A percentile compares a stretch with the other conserved stretches of the same genome.
These are phyloP conservation scores for Ictidomys tridecemlineatus DNA, from an alignment of 2,113 vertebrate species.

Conservation along the genomic window DNA sequence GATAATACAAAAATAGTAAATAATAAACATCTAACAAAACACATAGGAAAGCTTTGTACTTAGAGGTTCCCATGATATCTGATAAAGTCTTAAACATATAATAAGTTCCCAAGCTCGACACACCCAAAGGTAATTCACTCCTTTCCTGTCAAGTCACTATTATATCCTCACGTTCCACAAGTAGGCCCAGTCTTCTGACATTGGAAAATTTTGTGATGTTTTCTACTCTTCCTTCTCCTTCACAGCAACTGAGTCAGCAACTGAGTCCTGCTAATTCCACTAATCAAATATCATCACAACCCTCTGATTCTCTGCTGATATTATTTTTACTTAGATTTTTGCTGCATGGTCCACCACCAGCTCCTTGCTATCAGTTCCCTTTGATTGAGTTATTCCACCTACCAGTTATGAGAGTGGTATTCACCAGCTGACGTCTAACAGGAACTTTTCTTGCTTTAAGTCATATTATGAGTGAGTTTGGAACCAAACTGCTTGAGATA, in stretches of 20 bases:
- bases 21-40: neutral
- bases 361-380: conserved; percentile 45
- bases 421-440: neutral
- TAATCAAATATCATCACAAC: neutral
- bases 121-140: neutral
- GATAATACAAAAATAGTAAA: neutral
- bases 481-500: neutral
- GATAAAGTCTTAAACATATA: neutral
- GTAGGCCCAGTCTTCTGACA: neutral
- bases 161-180: neutral
- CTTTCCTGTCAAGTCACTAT: neutral
- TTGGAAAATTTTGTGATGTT: neutral
- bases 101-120: neutral
- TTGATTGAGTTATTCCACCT: neutral
- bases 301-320: neutral
- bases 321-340: conserved; percentile 10
- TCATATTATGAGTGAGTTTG: neutral
- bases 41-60: neutral
- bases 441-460: neutral
- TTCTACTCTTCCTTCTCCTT: neutral
- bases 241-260: neutral
- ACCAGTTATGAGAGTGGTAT: neutral
- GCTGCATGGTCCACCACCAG: neutral
- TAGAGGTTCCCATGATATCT: neutral
- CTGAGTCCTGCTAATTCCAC: neutral